A percentile compares a stretch with the other conserved stretches of the same genome.
phyloP scores from a whole-genome alignment of 1,140 invertebrate genomes.

The Leguminivora glycinivorella region DNA sequence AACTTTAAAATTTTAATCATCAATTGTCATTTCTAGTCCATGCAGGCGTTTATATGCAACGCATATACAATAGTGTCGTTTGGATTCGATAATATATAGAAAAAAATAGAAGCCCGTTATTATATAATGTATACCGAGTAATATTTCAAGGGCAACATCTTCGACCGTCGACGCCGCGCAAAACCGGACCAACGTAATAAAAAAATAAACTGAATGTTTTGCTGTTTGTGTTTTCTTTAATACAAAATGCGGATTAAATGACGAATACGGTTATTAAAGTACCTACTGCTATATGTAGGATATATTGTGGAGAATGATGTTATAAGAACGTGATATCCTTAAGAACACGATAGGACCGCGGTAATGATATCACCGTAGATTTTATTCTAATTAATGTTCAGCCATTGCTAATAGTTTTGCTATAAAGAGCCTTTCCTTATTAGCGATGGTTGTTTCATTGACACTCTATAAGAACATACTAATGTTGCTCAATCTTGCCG shows the following conservation, averaged over 20 bases:
- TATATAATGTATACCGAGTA: slow-evolving; percentile 12
- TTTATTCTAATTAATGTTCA: neutral
- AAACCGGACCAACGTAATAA: slow-evolving; percentile 21
- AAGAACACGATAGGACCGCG: neutral
- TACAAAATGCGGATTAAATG: neutral
- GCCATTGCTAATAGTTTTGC: slow-evolving; percentile 1
- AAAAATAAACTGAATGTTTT: slow-evolving; percentile 10
- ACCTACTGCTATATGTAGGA: neutral
- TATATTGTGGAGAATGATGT: neutral
- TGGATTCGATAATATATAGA: neutral
- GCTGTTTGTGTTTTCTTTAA: neutral
- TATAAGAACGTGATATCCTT: neutral
- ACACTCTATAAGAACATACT: neutral
- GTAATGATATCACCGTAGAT: neutral
- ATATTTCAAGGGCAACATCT: slow-evolving; percentile 19
- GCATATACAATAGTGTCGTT: neutral
- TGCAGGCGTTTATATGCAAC: too few relatives aligned
- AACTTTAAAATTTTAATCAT: too few relatives aligned
- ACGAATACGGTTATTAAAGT: neutral
- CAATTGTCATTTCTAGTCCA: too few relatives aligned
- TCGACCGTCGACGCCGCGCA: neutral
- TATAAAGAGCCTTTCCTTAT: neutral
- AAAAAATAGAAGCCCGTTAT: neutral
- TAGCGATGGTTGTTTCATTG: slow-evolving; percentile 8
- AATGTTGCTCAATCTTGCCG: slow-evolving; percentile 12